Percentiles rank a stretch among this genome's conserved stretches.
These are phyloP conservation scores for Saguinus imperator DNA, from an alignment of 2,113 vertebrate species.

Conservation along the genomic window DNA sequence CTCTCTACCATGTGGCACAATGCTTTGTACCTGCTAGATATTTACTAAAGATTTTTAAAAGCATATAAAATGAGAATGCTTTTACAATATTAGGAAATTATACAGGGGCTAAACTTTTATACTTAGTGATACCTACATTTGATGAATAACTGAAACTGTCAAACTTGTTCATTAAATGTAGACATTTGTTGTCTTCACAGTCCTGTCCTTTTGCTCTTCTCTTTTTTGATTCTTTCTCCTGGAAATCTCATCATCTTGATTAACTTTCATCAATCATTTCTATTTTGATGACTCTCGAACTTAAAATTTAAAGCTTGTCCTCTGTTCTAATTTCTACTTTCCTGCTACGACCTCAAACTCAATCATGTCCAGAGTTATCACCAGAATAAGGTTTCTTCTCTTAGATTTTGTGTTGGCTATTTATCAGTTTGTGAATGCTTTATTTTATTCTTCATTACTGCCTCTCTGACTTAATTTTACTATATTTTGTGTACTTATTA, in stretches of 20 bases:
- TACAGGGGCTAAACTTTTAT: background rate
- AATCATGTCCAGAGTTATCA: background rate
- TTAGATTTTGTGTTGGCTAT: background rate
- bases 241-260: background rate
- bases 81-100: slow-evolving; percentile 40
- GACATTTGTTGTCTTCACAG: background rate
- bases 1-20: background rate
- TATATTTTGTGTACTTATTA: background rate
- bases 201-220: background rate
- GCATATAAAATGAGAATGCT: background rate
- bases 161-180: slow-evolving; percentile 7
- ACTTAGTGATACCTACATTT: background rate
- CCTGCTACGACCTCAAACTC: background rate
- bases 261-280: background rate
- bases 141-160: slow-evolving; percentile 18
- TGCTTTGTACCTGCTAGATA: background rate
- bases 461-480: background rate
- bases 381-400: background rate
- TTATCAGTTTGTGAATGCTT: background rate
- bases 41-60: background rate
- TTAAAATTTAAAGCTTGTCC: background rate
- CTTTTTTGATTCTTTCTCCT: background rate
- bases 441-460: background rate
- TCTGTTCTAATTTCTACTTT: slow-evolving; percentile 14
- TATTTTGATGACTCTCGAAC: background rate